Conservation (phyloP, 2,888 invertebrate genomes). For the Tipula confusa region DNA sequence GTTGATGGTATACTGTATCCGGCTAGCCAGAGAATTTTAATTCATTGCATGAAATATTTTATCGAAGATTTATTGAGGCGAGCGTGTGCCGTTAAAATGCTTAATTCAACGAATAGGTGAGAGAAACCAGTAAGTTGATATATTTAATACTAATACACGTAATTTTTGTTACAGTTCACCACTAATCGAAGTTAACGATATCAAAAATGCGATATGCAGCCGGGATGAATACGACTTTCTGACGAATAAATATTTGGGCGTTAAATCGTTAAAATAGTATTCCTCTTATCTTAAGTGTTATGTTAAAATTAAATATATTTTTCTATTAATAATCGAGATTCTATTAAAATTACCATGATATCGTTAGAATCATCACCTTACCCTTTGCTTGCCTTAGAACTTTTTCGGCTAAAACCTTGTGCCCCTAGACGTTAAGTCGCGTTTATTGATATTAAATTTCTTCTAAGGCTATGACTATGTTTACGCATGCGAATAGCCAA, state of each 20-base stretch:
- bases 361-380: no score
- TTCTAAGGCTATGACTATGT: no score
- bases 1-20: conserved; percentile 42
- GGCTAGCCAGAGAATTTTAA: conserved; percentile 33
- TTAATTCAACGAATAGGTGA: conserved; percentile 10
- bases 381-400: no score
- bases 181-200: conserved; percentile 29
- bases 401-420: no score
- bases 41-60: conserved; percentile 28
- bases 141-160: not conserved
- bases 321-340: not conserved
- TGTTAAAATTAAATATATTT: not conserved
- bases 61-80: conserved; percentile 32
- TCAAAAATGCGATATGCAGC: conserved; percentile 31
- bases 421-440: no score
- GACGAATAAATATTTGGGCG: conserved; percentile 33
- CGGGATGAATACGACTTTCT: conserved; percentile 32
- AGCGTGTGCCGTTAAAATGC: conserved; percentile 28
- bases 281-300: not conserved
- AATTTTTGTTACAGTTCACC: conserved; percentile 14
- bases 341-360: no score
- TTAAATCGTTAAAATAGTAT: not conserved
- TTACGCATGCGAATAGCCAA: no score
- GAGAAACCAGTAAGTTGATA: no score
- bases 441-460: no score